A percentile compares a stretch with the other conserved stretches of the same genome.
These are phyloP conservation scores for Chionodraco myersi DNA, from an alignment of 2,113 vertebrate genomes.

Conservation along the genomic window DNA sequence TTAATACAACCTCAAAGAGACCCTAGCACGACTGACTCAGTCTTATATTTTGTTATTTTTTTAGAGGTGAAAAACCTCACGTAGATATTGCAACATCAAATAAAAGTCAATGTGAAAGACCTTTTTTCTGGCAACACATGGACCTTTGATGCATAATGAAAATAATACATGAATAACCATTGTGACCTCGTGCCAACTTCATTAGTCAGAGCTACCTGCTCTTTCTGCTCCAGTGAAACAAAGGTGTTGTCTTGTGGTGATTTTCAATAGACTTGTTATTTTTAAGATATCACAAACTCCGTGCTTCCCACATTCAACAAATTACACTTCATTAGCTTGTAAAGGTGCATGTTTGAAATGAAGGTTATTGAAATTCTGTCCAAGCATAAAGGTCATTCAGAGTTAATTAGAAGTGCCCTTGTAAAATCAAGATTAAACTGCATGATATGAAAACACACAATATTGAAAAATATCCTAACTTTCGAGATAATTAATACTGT, in stretches of 20 bases:
- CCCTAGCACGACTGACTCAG: not conserved
- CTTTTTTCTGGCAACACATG: slow-evolving; percentile 4
- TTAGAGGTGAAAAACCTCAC: not conserved
- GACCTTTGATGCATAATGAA: not conserved
- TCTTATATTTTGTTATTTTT: not conserved
- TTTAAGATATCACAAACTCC: not conserved
- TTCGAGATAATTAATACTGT: not conserved
- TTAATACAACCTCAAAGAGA: not conserved
- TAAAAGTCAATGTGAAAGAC: not conserved
- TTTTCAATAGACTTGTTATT: slow-evolving; percentile 9
- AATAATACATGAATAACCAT: not conserved
- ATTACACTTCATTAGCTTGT: slow-evolving; percentile 12
- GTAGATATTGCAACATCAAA: not conserved
- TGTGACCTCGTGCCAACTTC: not conserved
- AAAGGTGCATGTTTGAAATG: slow-evolving; percentile 37
- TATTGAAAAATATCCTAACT: not conserved
- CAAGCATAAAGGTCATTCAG: slow-evolving; percentile 50
- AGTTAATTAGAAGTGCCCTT: slow-evolving; percentile 44
- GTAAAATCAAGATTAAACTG: slow-evolving; percentile 14
- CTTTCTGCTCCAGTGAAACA: not conserved
- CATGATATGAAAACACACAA: not conserved
- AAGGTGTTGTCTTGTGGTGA: not conserved
- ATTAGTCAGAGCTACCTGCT: slow-evolving; percentile 1
- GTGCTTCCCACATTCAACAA: not conserved
- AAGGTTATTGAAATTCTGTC: slow-evolving; percentile 57